A percentile compares a stretch with the other conserved stretches of the same genome.
Conservation (phyloP, 2,113 vertebrate species). For the Triplophysa dalaica region DNA sequence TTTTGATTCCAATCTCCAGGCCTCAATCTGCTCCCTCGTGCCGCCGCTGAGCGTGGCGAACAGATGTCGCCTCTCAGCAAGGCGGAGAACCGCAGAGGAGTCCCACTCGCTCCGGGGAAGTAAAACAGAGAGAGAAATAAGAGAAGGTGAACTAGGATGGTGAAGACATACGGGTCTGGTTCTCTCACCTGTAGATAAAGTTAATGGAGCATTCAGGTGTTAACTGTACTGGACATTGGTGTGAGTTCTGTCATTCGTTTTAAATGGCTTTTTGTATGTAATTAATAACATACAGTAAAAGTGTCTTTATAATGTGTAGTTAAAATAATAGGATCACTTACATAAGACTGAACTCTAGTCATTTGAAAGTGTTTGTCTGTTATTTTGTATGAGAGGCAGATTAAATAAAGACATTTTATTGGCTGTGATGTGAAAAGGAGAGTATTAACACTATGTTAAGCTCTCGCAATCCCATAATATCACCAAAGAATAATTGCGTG, state of each 20-base stretch:
- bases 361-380: no score
- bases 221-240: neutral
- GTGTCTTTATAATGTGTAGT: neutral
- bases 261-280: neutral
- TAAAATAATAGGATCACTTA: neutral
- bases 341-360: neutral
- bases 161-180: slow-evolving; percentile 9
- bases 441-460: no score
- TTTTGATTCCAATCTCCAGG: slow-evolving; percentile 53
- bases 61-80: slow-evolving; percentile 57
- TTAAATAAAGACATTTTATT: no score
- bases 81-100: slow-evolving; percentile 1
- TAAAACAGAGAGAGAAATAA: neutral
- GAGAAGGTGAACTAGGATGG: slow-evolving; percentile 9
- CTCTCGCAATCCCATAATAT: no score
- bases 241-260: neutral
- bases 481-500: neutral
- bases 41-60: slow-evolving; percentile 22
- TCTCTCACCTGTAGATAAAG: neutral
- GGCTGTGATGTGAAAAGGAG: no score
- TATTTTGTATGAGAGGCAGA: no score
- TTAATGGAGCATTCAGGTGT: neutral
- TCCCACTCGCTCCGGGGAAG: neutral
- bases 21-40: slow-evolving; percentile 52
- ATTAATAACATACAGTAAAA: neutral